Evolutionary conservation across 1,140 invertebrate species (phyloP), one percentile per base, ranked within the genome.

Genomic region (Zaprionus kolodkinae): DNA sequence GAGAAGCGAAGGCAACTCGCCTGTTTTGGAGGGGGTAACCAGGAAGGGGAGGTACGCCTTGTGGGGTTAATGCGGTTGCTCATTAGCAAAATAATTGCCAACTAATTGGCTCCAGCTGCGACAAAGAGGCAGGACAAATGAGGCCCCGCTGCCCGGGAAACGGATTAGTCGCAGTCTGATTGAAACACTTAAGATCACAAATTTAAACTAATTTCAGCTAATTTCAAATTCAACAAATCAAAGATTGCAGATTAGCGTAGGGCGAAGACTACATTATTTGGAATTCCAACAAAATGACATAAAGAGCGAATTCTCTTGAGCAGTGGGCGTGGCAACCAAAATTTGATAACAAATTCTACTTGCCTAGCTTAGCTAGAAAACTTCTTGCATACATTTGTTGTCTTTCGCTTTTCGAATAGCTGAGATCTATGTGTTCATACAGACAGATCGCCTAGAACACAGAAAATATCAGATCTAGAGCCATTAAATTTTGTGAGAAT

Each of bases 11-110:
- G 27, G 27, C 27, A 17, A 17, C n/a, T 17, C 56, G 38, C 5
- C 40, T 25, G 40, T 21, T 21, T 21, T 21, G 15, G 35, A n/a
- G n/a, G 11, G 6, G 38, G 3, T 33, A 3, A 1, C 4, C 5
- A 1, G 7, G 2, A n/a, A 43, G 40, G 38, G n/a, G 40, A n/a
- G 13, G 40, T 15, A 45, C 36, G 35, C 35, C 35, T 65, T 69
- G 65, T 57, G 69, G 77, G 73, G 54, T 75, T 81, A 81, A 86
- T 86, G 70, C 68, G 81, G 74, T 72, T 60, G 67, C 67, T 85
- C 74, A 81, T 85, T 85, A 81, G 75, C 54, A 50, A 72, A 77
- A 77, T 86, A 85, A 85, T 86, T 85, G 82, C 70, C 82, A 78
- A 70, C 82, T 86, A 86, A 85, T 85, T 85, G 82, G 82, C 70